Evolutionary conservation across 2,113 vertebrate species (phyloP).

Genomic region (Romanogobio albipinnatus): DNA sequence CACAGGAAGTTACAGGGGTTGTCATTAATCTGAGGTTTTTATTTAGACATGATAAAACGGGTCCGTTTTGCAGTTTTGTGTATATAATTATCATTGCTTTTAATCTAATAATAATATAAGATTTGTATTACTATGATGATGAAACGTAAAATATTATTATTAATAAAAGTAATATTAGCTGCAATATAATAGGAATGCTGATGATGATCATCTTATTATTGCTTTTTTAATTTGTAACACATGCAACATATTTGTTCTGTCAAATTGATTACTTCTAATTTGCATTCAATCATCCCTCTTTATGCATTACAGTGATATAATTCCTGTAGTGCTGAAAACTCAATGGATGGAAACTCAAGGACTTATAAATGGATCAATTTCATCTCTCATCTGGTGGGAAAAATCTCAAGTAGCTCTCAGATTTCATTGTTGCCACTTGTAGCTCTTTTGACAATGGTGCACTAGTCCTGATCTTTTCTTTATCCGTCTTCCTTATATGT

Average conservation of each 20-base stretch:
- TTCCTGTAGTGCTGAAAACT: not conserved
- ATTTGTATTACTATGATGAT: not conserved
- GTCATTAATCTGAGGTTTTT: conserved; percentile 69
- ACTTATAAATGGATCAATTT: conserved; percentile 25
- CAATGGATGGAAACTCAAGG: conserved; percentile 11
- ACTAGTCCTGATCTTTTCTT: not conserved
- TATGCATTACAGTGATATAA: not conserved
- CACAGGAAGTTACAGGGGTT: conserved; percentile 54
- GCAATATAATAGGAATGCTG: not conserved
- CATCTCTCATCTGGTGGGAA: conserved; percentile 24
- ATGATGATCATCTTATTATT: not conserved
- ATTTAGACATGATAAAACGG: conserved; percentile 61
- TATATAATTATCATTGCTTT: not conserved
- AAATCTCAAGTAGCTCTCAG: conserved; percentile 12
- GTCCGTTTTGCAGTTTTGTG: not conserved
- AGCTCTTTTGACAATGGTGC: conserved; percentile 7
- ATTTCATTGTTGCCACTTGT: conserved; percentile 35
- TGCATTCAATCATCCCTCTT: not conserved
- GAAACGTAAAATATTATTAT: not conserved
- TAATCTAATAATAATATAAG: not conserved
- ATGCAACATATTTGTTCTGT: not conserved
- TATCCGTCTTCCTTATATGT: not conserved
- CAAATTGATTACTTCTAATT: not conserved
- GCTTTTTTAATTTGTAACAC: not conserved
- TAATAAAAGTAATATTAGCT: not conserved